Evolutionary conservation across 2,797 vertebrate species (phyloP), one percentile per base, ranked within the genome.

Genomic region (Sylvilagus floridanus): DNA sequence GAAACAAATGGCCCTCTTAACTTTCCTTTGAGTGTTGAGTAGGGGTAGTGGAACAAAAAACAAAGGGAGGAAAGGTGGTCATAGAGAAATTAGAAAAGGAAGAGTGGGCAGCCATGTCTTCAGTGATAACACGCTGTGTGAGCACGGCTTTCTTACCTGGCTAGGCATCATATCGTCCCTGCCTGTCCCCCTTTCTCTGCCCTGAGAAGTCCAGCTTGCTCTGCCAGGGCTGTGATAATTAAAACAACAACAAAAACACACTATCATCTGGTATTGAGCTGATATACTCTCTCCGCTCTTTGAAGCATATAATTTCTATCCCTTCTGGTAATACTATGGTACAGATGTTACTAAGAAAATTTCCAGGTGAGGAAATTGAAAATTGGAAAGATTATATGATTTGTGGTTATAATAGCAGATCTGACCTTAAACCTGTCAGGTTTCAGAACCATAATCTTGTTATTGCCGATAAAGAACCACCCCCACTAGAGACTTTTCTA

Each of bases 1-100:
- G 10, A 91, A 94, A 60, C 5, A 82, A 60, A 42, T 12, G 54
- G 16, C 24, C 1, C 77, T 76, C n/a, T 84, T 73, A 57, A 28
- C 54, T 92, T 90, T 90, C 52, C 83, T 82, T 75, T 88, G 68
- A 81, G 26, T 63, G 47, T 26, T 84, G 65, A 79, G 10, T 52
- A 6, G 17, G 7, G 24, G 0, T 5, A 65, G 30, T n/a, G 42
- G 66, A 26, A 35, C 7, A 42, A 28, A 8, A 52, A 13, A 4
- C 17, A 35, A 54, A 69, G 60, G 62, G 24, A 66, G 10, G 35
- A 28, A 21, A 42, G 65, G 21, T 1, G 28, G 42, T 28, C 4
- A 2, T 2, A 28, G 60, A 90, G 26, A 68, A 69, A 30, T 0
- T 0, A 24, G n/a, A 30, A 26, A 73, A 54, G 85, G 54, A 32